Base-by-base conservation (phyloP, 2,797 vertebrate genomes). In the Discoglossus pictus region DNA sequence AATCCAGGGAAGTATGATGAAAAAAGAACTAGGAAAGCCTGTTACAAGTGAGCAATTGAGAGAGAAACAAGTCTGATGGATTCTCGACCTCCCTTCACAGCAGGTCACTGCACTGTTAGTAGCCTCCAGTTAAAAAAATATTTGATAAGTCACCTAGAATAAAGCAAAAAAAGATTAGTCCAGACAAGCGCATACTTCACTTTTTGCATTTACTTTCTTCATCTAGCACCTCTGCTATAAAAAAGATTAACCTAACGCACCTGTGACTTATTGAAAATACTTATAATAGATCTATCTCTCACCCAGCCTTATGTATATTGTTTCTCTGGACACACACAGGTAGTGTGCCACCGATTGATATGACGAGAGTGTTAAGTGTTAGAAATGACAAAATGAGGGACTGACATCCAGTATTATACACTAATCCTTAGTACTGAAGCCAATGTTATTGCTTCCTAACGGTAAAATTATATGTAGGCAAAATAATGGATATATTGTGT, bases 31-130 rank as follows among this genome's bases (percentile, higher is more conserved):
- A 55, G 8, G 47, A 34, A 59, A 47, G 36, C 16, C 23, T 0
- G 0, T 18, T 0, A 65, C 36, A 40, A 1, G 27, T 0, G 0
- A 59, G 68, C 58, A 27, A 36, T 31, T 56, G 70, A 47, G 21
- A 27, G 73, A 54, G 51, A 75, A 79, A 78, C 61, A 73, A 59
- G 53, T 54, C 75, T 79, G 82, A 79, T 74, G 72, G 66, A 76
- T 67, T 78, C 77, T 73, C 65, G 61, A 78, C 62, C 56, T 62
- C 63, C 51, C 67, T 74, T 72, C 73, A 64, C 62, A 74, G 46
- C 71, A 66, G 76, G 73, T 76, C 31, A 51, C 77, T 7, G 40
- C 52, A 68, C 69, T 11, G 34, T 61, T 65, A 74, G 64, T 65
- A 73, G 68, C 64, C 43, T 65, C 66, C 58, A 20, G 25, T 52